Evolutionary conservation across 2,113 vertebrate species (phyloP).

Genomic region (Cheilinus undulatus): DNA sequence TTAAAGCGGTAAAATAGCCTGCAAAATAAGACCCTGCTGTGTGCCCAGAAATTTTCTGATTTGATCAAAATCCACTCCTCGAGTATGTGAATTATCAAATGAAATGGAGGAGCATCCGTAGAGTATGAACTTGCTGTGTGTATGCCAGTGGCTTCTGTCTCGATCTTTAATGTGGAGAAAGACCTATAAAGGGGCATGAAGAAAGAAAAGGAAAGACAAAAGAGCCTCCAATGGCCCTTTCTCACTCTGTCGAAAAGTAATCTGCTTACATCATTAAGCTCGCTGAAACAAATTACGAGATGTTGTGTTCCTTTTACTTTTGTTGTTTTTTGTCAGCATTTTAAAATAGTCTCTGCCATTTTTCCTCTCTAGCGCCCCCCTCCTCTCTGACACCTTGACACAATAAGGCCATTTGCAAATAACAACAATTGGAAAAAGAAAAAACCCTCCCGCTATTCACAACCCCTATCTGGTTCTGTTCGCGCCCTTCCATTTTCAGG

Average conservation of each 20-base stretch:
- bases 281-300: constrained; percentile 97
- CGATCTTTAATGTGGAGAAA: constrained; percentile 59
- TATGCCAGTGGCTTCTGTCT: constrained; percentile 48
- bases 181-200: constrained; percentile 56
- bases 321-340: constrained; percentile 77
- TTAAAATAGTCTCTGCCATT: constrained; percentile 90
- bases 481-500: constrained; percentile 82
- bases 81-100: constrained; percentile 58
- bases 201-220: constrained; percentile 32
- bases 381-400: constrained; percentile 86
- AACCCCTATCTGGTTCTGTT: constrained; percentile 85
- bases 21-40: constrained; percentile 48
- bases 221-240: constrained; percentile 39
- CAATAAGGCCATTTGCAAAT: constrained; percentile 94
- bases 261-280: constrained; percentile 99
- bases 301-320: constrained; percentile 89
- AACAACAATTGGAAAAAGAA: constrained; percentile 87
- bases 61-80: constrained; percentile 62
- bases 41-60: constrained; percentile 65
- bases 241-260: constrained; percentile 88
- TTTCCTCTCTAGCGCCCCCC: constrained; percentile 88
- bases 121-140: constrained; percentile 41
- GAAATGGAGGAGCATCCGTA: constrained; percentile 38
- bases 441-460: constrained; percentile 86
- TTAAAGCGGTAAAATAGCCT: constrained; percentile 58